Conservation (phyloP, 2,113 vertebrate species). For the Phylloscopus whistleri region DNA sequence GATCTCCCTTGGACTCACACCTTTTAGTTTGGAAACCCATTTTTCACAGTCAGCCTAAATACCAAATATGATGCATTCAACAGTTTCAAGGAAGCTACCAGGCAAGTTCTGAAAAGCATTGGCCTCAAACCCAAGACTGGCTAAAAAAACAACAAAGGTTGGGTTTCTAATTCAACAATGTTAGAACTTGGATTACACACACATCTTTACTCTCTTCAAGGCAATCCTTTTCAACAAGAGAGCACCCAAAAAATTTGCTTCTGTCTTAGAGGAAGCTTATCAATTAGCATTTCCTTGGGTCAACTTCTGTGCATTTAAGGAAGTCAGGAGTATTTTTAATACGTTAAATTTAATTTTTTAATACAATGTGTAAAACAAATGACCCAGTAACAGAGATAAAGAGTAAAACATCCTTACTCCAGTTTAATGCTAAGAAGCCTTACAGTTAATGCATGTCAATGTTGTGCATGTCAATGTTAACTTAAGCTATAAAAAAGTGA, state of each 20-base stretch:
- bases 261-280: background rate
- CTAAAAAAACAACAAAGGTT: background rate
- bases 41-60: background rate
- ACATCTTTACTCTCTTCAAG: background rate
- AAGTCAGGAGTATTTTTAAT: background rate
- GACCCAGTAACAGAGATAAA: background rate
- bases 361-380: background rate
- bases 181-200: background rate
- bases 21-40: background rate
- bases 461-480: background rate
- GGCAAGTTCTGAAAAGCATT: background rate
- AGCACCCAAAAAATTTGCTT: background rate
- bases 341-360: background rate
- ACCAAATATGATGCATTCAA: background rate
- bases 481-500: background rate
- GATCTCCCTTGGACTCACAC: fast-evolving
- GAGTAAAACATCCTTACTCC: background rate
- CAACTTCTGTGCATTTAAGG: background rate
- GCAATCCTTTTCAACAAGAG: background rate
- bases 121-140: background rate
- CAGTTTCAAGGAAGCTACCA: background rate
- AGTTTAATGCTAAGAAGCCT: background rate
- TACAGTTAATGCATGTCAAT: background rate
- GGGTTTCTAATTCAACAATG: background rate
- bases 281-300: background rate